Evolutionary conservation across 1,140 invertebrate species (phyloP).

Genomic region (Drosophila parvula): DNA sequence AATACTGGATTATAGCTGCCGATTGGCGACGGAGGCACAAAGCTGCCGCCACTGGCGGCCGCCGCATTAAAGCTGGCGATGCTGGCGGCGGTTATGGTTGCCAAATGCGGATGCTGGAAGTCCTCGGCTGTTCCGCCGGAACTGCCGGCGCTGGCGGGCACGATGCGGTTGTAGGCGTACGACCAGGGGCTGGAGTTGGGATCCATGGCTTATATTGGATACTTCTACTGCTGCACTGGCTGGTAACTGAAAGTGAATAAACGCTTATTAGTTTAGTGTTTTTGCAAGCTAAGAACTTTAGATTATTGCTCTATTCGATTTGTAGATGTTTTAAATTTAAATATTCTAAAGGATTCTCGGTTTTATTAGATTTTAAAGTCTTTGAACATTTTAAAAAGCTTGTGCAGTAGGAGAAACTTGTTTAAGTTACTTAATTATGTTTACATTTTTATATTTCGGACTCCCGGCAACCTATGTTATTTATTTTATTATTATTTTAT

Average conservation of each 20-base stretch:
- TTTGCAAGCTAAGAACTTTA: neutral
- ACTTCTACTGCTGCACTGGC: constrained; percentile 35
- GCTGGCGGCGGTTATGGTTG: constrained; percentile 73
- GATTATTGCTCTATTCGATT: too few relatives aligned
- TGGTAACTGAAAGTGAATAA: constrained; percentile 34
- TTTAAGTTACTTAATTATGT: neutral
- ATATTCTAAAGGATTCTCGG: neutral
- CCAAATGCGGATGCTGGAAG: constrained; percentile 80
- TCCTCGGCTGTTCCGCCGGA: constrained; percentile 74
- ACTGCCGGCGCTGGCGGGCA: constrained; percentile 71
- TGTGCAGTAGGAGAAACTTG: neutral
- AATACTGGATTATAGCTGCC: constrained; percentile 83
- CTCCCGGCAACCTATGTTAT: too few relatives aligned
- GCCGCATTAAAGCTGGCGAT: constrained; percentile 80
- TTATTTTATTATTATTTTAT: neutral
- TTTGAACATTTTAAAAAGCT: too few relatives aligned
- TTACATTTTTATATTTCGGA: neutral
- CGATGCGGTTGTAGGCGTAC: constrained; percentile 82
- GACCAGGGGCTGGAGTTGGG: constrained; percentile 82
- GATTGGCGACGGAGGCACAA: constrained; percentile 80
- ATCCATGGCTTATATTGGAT: constrained; percentile 61
- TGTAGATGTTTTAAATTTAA: too few relatives aligned
- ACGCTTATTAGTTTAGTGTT: neutral
- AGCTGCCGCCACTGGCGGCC: constrained; percentile 78
- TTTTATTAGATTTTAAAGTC: neutral